Evolutionary conservation across 2,888 invertebrate species (phyloP).

Genomic region (Blera fallax): DNA sequence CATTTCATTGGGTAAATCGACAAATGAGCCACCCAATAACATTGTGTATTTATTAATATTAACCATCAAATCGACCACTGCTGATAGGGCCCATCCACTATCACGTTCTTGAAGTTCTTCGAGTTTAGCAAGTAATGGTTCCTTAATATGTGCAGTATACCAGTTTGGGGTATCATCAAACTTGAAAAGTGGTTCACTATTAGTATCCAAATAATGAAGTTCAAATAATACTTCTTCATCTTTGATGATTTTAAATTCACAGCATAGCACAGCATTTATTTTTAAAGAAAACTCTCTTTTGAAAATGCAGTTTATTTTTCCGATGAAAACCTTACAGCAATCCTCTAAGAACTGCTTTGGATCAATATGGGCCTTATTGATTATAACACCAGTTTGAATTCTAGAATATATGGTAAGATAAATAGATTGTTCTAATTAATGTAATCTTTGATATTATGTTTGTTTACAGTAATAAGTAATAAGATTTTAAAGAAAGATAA

Average conservation of each 20-base stretch:
- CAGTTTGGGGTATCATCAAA: background rate
- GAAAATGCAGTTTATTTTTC: background rate
- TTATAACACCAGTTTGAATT: background rate
- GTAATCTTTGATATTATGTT: background rate
- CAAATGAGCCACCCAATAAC: background rate
- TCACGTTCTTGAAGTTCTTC: background rate
- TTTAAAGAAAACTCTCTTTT: background rate
- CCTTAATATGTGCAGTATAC: background rate
- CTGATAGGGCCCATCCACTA: constrained; percentile 8
- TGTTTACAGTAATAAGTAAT: background rate
- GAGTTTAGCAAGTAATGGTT: background rate
- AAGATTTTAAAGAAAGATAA: too few species aligned
- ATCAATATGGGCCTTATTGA: background rate
- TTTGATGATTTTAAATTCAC: background rate
- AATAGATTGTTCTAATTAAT: background rate
- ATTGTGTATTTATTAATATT: background rate
- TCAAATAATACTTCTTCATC: background rate
- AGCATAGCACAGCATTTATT: background rate
- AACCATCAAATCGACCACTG: background rate
- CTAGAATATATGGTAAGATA: background rate
- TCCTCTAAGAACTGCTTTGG: background rate
- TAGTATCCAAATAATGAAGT: background rate
- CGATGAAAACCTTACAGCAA: background rate
- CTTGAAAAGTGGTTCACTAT: background rate
- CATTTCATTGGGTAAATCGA: background rate